phyloP scores from a whole-genome alignment of 2,888 invertebrate species.

The Melipona beecheii region DNA sequence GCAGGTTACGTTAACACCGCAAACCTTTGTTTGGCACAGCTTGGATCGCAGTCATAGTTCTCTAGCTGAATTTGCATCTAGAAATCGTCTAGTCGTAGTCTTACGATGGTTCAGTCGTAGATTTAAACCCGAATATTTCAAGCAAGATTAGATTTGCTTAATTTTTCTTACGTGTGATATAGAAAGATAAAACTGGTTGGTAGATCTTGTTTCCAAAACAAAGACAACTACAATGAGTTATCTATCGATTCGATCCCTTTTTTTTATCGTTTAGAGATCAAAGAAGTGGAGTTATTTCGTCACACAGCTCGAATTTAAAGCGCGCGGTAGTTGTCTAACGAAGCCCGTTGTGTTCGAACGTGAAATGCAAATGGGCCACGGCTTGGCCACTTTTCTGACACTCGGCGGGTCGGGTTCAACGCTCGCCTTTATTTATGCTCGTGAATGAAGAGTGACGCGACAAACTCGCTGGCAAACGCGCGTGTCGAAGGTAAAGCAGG shows the following conservation, averaged over 20 bases:
- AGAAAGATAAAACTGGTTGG: neutral
- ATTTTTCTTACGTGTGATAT: neutral
- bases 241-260: neutral
- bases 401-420: conserved; percentile 51
- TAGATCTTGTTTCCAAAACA: too few relatives aligned
- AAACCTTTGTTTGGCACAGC: neutral
- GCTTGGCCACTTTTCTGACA: conserved; percentile 47
- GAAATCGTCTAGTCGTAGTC: neutral
- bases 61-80: neutral
- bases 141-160: neutral
- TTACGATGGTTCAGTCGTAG: too few relatives aligned
- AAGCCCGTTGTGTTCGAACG: conserved; percentile 40
- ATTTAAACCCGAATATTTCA: neutral
- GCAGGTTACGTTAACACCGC: neutral
- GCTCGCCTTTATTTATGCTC: conserved; percentile 50
- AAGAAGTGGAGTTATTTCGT: neutral
- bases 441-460: conserved; percentile 46
- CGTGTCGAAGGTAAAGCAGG: conserved; percentile 32
- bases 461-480: neutral
- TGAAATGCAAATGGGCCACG: conserved; percentile 58
- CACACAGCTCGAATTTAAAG: neutral
- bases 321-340: conserved; percentile 27
- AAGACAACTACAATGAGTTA: neutral
- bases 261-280: neutral
- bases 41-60: too few relatives aligned